These are phyloP conservation scores for Pachliopta kotzebuea DNA, from an alignment of 2,888 invertebrate genomes.

Conservation along the genomic window DNA sequence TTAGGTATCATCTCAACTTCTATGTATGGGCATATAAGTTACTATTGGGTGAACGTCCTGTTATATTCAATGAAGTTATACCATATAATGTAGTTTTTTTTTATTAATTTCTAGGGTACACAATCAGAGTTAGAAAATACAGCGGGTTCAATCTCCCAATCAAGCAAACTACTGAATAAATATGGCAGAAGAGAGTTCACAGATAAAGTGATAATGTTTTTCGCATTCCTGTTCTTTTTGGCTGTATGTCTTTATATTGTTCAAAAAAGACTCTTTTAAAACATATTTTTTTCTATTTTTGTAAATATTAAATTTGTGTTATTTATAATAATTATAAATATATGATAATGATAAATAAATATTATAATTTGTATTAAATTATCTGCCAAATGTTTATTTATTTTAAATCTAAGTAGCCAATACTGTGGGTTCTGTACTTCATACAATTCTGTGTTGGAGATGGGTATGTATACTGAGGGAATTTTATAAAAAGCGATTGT, in stretches of 20 bases:
- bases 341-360: slow-evolving; percentile 2
- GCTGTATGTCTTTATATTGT: slow-evolving; percentile 96
- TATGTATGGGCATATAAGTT: too few relatives aligned
- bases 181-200: slow-evolving; percentile 97
- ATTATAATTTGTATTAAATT: slow-evolving; percentile 15
- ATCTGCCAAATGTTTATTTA: slow-evolving; percentile 1
- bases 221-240: slow-evolving; percentile 93
- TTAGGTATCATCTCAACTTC: too few relatives aligned
- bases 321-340: slow-evolving; percentile 13
- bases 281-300: slow-evolving; percentile 8
- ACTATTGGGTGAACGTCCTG: not conserved
- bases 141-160: slow-evolving; percentile 92
- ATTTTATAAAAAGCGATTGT: too few relatives aligned
- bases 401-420: not conserved
- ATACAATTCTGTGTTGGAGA: too few relatives aligned
- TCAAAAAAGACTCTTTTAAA: slow-evolving; percentile 91
- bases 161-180: slow-evolving; percentile 94
- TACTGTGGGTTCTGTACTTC: too few relatives aligned
- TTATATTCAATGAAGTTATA: not conserved
- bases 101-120: slow-evolving; percentile 77
- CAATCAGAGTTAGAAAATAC: slow-evolving; percentile 92
- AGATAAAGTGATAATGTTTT: slow-evolving; percentile 93
- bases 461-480: too few relatives aligned
- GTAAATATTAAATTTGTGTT: slow-evolving; percentile 1
- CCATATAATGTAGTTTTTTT: not conserved